phyloP scores from a whole-genome alignment of 2,797 vertebrate genomes.

The Notoglanidium macrostoma region DNA sequence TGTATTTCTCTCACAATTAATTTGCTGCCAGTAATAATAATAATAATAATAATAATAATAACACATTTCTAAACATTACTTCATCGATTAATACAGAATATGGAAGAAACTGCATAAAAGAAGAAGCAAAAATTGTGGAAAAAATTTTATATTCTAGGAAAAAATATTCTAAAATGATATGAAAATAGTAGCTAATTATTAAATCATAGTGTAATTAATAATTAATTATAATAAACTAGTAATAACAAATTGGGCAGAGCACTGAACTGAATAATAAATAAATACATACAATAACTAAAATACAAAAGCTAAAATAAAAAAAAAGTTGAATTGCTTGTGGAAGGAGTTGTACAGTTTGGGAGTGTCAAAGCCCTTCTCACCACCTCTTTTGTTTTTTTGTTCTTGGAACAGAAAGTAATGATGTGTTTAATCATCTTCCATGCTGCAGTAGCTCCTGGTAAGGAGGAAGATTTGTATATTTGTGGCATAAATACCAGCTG shows the following conservation, averaged over 20 bases:
- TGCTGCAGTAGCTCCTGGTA: constrained; percentile 1
- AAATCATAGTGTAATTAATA: background rate
- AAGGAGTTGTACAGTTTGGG: background rate
- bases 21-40: background rate
- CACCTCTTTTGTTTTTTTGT: background rate
- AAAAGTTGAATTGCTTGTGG: background rate
- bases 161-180: background rate
- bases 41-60: background rate
- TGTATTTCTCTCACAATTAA: background rate
- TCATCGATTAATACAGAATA: background rate
- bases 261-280: background rate
- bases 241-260: background rate
- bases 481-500: background rate
- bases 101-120: background rate
- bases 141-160: background rate
- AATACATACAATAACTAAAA: background rate
- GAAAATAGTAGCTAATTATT: background rate
- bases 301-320: background rate
- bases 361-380: background rate
- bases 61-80: background rate
- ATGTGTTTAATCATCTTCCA: background rate
- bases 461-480: constrained; percentile 21
- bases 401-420: background rate
- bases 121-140: background rate
- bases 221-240: background rate